Percentiles rank a stretch among this genome's conserved stretches.
Evolutionary conservation across 1,140 invertebrate species (phyloP).

Genomic region (Calliphora vicina): DNA sequence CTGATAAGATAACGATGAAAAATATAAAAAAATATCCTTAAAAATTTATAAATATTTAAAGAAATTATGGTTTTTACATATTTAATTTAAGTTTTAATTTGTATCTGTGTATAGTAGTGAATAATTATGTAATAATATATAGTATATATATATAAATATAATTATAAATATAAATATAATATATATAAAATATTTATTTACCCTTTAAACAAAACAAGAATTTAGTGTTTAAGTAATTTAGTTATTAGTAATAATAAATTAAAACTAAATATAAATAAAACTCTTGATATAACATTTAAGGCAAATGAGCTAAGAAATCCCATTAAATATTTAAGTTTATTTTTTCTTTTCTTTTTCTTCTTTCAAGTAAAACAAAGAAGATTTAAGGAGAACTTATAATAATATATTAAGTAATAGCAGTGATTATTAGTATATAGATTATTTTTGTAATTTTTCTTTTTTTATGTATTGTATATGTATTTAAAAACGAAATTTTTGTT

Average conservation of each 20-base stretch:
- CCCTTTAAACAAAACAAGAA: constrained; percentile 24
- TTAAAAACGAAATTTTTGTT: background rate
- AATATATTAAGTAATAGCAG: background rate
- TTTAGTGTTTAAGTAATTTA: constrained; percentile 19
- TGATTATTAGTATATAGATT: background rate
- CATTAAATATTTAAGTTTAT: background rate
- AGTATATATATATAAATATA: constrained; percentile 14
- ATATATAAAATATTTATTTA: constrained; percentile 25
- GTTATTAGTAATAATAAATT: background rate
- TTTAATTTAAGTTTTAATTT: constrained; percentile 24
- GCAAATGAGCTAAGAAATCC: background rate
- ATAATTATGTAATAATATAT: constrained; percentile 21
- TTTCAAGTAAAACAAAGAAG: background rate
- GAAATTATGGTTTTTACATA: background rate
- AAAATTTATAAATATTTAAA: background rate
- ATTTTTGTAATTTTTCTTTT: background rate
- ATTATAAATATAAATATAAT: background rate
- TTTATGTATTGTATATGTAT: background rate
- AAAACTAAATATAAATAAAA: constrained; percentile 4
- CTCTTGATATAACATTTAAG: constrained; percentile 10
- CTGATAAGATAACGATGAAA: background rate
- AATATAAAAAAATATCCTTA: background rate
- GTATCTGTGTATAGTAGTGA: constrained; percentile 34
- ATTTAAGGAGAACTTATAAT: background rate
- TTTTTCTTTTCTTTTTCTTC: background rate